Conservation (phyloP, 1,140 invertebrate species). For the Pachyrhynchus sulphureomaculatus region DNA sequence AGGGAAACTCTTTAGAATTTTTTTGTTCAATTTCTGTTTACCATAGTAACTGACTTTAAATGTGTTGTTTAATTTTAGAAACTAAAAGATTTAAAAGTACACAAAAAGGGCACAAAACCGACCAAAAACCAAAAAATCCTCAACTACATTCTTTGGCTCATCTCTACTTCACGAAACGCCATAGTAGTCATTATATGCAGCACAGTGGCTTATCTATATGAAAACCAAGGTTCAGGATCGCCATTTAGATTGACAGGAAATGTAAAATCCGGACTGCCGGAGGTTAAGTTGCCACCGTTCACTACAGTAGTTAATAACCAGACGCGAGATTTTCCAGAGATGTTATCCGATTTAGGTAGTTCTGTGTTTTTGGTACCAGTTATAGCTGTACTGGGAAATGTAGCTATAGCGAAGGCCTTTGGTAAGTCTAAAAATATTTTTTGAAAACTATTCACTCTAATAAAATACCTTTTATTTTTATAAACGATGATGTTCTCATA, state of each 20-base stretch:
- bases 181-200: slow-evolving; percentile 68
- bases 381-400: slow-evolving; percentile 80
- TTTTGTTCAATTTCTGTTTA: too few species aligned
- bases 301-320: slow-evolving; percentile 57
- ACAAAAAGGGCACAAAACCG: slow-evolving; percentile 36
- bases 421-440: slow-evolving; percentile 53
- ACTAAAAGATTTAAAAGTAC: slow-evolving; percentile 59
- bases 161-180: slow-evolving; percentile 79
- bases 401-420: slow-evolving; percentile 85
- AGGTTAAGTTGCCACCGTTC: slow-evolving; percentile 62
- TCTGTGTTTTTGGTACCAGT: slow-evolving; percentile 77
- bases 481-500: neutral
- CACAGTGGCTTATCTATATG: slow-evolving; percentile 59
- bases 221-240: slow-evolving; percentile 48
- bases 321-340: slow-evolving; percentile 52
- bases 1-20: too few species aligned
- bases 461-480: neutral
- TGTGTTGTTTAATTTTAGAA: slow-evolving; percentile 60
- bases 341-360: slow-evolving; percentile 66
- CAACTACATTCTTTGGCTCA: slow-evolving; percentile 67
- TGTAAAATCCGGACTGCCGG: slow-evolving; percentile 63
- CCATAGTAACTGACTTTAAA: too few species aligned
- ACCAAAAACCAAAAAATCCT: slow-evolving; percentile 50
- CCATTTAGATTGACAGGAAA: slow-evolving; percentile 68
- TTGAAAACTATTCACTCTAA: neutral